A percentile compares a stretch with the other conserved stretches of the same genome.
Evolutionary conservation across 2,113 vertebrate genomes (phyloP).

Genomic region (Ctenomys sociabilis): DNA sequence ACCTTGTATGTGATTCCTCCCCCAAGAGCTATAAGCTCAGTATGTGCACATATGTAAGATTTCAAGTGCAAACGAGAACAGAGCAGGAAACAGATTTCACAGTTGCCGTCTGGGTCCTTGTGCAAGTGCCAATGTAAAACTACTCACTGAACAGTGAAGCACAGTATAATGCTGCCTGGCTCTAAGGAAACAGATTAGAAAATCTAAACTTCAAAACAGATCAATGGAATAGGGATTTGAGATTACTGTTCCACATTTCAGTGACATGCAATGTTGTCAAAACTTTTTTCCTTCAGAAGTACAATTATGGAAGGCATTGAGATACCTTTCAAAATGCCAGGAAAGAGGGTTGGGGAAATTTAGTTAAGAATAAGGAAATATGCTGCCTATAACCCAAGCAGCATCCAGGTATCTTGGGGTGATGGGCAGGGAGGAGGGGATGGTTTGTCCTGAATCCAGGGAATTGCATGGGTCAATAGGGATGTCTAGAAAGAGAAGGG

Average conservation of each 20-base stretch:
- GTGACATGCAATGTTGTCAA: conserved; percentile 59
- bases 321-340: conserved; percentile 76
- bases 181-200: conserved; percentile 57
- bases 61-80: conserved; percentile 77
- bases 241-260: conserved; percentile 66
- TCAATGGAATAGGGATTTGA: conserved; percentile 40
- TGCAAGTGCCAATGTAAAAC: conserved; percentile 64
- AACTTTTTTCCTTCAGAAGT: conserved; percentile 58
- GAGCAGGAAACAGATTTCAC: conserved; percentile 78
- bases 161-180: conserved; percentile 62
- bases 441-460: background rate
- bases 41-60: conserved; percentile 76
- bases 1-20: conserved; percentile 65
- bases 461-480: background rate
- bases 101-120: conserved; percentile 73
- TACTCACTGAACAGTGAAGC: conserved; percentile 51
- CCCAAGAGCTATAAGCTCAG: conserved; percentile 55
- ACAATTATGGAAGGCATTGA: conserved; percentile 62
- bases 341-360: conserved; percentile 48
- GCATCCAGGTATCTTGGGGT: conserved; percentile 28
- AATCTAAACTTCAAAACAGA: conserved; percentile 66
- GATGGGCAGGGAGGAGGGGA: background rate
- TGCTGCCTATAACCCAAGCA: background rate
- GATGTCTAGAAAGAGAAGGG: background rate
- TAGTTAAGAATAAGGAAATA: conserved; percentile 61